Conservation (phyloP, 2,888 invertebrate species). For the Lithodes maja region DNA sequence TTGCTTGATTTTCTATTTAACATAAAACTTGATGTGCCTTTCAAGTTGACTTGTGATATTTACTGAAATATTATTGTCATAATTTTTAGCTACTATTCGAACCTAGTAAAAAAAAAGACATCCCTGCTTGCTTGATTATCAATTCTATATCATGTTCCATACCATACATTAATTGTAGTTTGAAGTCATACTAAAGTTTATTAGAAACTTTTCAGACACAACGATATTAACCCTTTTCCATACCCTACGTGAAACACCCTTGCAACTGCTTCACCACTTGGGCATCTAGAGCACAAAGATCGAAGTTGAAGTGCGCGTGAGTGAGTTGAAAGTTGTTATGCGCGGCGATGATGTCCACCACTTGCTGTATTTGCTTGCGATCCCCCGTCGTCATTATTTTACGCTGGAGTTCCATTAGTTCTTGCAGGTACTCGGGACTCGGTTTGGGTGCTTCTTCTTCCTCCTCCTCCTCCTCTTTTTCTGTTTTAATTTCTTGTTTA, state of each 20-base stretch:
- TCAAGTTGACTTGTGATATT: too few relatives aligned
- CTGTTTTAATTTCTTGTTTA: not conserved
- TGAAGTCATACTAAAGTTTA: too few relatives aligned
- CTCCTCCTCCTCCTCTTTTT: not conserved
- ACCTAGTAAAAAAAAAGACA: too few relatives aligned
- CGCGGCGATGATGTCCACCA: constrained; percentile 61
- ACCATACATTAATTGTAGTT: not conserved
- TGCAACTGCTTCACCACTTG: constrained; percentile 58
- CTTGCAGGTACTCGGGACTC: constrained; percentile 40
- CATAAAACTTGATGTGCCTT: too few relatives aligned
- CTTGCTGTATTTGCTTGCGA: constrained; percentile 45
- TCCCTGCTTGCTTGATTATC: too few relatives aligned
- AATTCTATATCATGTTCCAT: not conserved
- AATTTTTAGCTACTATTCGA: too few relatives aligned
- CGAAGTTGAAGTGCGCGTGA: constrained; percentile 60
- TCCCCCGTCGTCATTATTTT: constrained; percentile 53
- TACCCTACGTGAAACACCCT: constrained; percentile 54
- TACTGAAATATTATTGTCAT: too few relatives aligned
- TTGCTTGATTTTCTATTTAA: too few relatives aligned
- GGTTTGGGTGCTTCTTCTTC: not conserved
- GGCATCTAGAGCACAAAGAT: constrained; percentile 53
- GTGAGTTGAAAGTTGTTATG: constrained; percentile 46
- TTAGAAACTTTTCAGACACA: too few relatives aligned
- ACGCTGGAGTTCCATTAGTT: constrained; percentile 47
- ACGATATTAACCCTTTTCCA: too few relatives aligned